Conservation (phyloP, 2,113 vertebrate genomes). For the Mellivora capensis region DNA sequence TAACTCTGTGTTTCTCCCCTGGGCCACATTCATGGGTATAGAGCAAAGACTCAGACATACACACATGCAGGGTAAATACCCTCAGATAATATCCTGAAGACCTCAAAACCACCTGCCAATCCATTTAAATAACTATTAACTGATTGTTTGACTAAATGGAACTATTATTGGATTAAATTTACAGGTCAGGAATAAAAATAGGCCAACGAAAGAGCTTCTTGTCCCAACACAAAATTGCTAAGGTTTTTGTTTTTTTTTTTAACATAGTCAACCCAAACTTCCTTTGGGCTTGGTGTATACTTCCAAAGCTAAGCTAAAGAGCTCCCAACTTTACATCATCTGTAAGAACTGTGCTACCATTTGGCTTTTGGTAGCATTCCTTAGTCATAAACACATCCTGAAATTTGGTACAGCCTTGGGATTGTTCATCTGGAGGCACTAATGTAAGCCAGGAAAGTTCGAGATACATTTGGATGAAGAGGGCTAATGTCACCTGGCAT, state of each 20-base stretch:
- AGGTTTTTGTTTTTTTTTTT: neutral
- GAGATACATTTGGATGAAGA: neutral
- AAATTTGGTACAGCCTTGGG: neutral
- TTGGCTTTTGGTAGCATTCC: neutral
- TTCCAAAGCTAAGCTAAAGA: neutral
- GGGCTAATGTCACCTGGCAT: neutral
- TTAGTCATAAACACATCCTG: neutral
- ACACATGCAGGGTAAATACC: neutral
- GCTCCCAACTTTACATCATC: neutral
- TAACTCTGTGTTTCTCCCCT: neutral
- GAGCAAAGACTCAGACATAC: neutral
- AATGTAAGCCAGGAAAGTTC: neutral
- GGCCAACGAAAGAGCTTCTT: neutral
- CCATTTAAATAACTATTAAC: neutral
- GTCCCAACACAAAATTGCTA: neutral
- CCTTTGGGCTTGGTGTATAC: neutral
- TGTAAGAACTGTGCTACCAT: neutral
- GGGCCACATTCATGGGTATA: neutral
- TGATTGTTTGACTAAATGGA: neutral
- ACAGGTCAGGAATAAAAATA: neutral
- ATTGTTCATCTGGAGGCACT: neutral
- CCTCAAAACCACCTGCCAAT: neutral
- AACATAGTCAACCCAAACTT: neutral
- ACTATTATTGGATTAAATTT: neutral
- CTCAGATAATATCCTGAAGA: neutral